Percentiles rank a stretch among this genome's conserved stretches.
Evolutionary conservation across 2,888 invertebrate genomes (phyloP).

Genomic region (Clivina fossor): DNA sequence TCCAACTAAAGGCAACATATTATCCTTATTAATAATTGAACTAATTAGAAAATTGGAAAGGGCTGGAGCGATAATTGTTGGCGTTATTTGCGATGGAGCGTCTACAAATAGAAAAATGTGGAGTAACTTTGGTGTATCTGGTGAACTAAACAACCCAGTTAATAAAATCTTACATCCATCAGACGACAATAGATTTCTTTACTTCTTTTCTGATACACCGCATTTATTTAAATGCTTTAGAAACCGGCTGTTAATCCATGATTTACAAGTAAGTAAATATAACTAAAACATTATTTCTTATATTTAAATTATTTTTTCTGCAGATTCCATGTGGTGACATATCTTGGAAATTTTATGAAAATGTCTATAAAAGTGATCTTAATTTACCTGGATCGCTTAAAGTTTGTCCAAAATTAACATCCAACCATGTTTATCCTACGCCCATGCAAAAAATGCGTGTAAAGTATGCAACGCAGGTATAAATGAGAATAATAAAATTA

Average conservation of each 20-base stretch:
- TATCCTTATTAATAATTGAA: slow-evolving; percentile 14
- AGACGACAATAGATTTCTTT: slow-evolving; percentile 34
- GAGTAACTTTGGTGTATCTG: slow-evolving; percentile 35
- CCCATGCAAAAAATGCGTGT: slow-evolving; percentile 36
- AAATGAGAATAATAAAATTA: not conserved
- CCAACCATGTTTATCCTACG: slow-evolving; percentile 26
- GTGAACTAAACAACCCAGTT: not conserved
- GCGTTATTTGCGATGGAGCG: slow-evolving; percentile 38
- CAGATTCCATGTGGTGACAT: slow-evolving; percentile 18
- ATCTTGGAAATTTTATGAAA: slow-evolving; percentile 29
- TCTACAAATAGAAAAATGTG: slow-evolving; percentile 40
- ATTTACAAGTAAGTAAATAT: slow-evolving; percentile 33
- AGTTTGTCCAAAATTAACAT: slow-evolving; percentile 32
- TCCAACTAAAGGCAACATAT: slow-evolving; percentile 25
- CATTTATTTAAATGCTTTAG: slow-evolving; percentile 40
- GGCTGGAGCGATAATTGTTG: slow-evolving; percentile 36
- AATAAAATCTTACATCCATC: slow-evolving; percentile 25
- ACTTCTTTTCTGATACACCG: slow-evolving; percentile 39
- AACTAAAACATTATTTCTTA: slow-evolving; percentile 17
- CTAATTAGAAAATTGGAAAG: slow-evolving; percentile 19
- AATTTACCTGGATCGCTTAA: slow-evolving; percentile 27
- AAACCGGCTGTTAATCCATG: slow-evolving; percentile 35
- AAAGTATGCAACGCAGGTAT: slow-evolving; percentile 29
- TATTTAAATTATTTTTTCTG: slow-evolving; percentile 15
- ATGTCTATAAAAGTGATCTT: slow-evolving; percentile 21